Base-by-base conservation (phyloP, 2,888 invertebrate genomes). In the Drosophila peninsularis region DNA sequence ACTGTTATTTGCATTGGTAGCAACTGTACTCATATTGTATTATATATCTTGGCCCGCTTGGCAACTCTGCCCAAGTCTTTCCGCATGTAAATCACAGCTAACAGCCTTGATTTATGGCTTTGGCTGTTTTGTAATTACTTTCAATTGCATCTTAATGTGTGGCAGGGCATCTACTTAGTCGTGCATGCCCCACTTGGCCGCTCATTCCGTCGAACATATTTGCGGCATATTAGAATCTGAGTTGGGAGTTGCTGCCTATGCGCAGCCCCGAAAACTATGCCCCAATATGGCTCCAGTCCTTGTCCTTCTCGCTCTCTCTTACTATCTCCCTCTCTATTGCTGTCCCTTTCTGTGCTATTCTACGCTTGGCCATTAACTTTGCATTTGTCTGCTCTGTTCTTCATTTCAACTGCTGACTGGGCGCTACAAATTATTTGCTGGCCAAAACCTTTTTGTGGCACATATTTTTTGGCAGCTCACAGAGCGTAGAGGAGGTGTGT, bases 321-420 rank as follows among this genome's bases (percentile, higher is more conserved):
- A 3, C 34, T 6, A n/a, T 24, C 13, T 34, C 2, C 21, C 41
- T 9, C 21, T 10, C 17, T 30, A 13, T 27, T 17, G 11, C 21
- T 41, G 11, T 42, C 30, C 3, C 13, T 10, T 19, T 55, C 3
- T 47, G 21, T 34, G n/a, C 19, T 3, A n/a, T 13, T 42, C 14
- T 24, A 11, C 34, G 19, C 17, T 17, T 24, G 61, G 36, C 75
- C 70, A 75, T 75, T 75, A 75, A 78, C 78, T 75, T 78, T 62
- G 75, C 75, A 69, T 64, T 75, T 69, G 78, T 74, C 69, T 58
- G 53, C 56, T 49, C 45, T 32, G 68, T 52, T 61, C 50, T 63
- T 47, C 58, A 64, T 62, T 78, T 74, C 64, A 70, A 78, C 64
- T 75, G 75, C 78, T 75, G 75, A 78, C 78, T 75, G 58, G 70